phyloP scores from a whole-genome alignment of 1,140 invertebrate genomes.

The Drosophila ogumai region DNA sequence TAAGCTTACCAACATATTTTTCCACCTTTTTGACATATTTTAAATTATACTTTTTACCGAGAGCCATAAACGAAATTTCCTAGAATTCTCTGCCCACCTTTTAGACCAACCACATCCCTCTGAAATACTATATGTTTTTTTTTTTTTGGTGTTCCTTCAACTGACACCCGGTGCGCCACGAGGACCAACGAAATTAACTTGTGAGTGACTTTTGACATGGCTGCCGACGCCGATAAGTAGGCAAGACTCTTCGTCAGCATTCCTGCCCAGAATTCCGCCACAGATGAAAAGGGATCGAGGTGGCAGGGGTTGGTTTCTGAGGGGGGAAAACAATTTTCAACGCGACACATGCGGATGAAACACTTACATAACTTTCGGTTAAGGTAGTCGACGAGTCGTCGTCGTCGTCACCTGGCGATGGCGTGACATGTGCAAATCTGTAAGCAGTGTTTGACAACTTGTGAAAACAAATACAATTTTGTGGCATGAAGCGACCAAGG shows the following conservation, averaged over 20 bases:
- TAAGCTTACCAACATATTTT: conserved; percentile 6
- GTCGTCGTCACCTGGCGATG: conserved; percentile 35
- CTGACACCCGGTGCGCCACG: conserved; percentile 41
- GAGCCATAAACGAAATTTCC: conserved; percentile 4
- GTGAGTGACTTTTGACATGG: conserved; percentile 64
- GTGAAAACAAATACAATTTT: conserved; percentile 56
- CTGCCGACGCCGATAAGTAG: conserved; percentile 61
- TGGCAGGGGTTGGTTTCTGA: not conserved
- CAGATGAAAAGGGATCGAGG: not conserved
- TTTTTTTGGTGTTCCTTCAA: not conserved
- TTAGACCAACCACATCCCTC: not conserved
- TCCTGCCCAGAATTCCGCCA: conserved; percentile 27
- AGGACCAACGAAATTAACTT: conserved; percentile 72
- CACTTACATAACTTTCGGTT: conserved; percentile 49
- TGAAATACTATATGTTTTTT: not conserved
- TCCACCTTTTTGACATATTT: conserved; percentile 13
- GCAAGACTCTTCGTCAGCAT: conserved; percentile 58
- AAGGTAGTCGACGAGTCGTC: conserved; percentile 34
- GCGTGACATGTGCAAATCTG: conserved; percentile 61
- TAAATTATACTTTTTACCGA: conserved; percentile 16
- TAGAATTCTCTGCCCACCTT: not conserved
- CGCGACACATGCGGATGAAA: conserved; percentile 28
- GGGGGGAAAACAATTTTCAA: conserved; percentile 7
- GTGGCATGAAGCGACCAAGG: conserved; percentile 8
- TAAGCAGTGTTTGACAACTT: conserved; percentile 50